Base-by-base conservation (phyloP, 2,797 vertebrate genomes). In the Falco columbarius region DNA sequence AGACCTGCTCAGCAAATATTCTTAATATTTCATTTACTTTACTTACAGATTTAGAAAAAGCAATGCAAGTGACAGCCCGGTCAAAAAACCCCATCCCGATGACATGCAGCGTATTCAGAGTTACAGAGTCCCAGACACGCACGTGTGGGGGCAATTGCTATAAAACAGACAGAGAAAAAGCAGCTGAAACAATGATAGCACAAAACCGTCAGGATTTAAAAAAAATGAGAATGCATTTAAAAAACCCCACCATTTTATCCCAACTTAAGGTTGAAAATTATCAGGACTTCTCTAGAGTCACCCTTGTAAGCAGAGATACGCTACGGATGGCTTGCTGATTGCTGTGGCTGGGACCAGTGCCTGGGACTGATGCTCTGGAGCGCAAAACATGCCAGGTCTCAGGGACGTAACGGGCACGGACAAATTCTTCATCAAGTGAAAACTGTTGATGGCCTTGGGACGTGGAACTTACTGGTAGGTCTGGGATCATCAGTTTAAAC, bases 91-190 rank as follows among this genome's bases (percentile, higher is more conserved):
- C 99, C 29, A 98, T 96, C 62, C 99, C 99, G 1, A 99, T 98
- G 96, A 99, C 98, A 18, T 99, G 99, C 49, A 99, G 98, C 0
- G 99, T 99, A 93, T 99, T 99, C 92, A 99, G 97, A 44, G 99
- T 99, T 67, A 99, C 99, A 0, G 99, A 99, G 95, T 99, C 99
- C 99, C 99, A 99, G 89, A 99, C 98, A 42, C 99, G 99, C 40
- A 99, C 99, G 0, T 99, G 99, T 46, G 99, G 99, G 67, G 98
- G 99, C 86, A 99, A 92, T 98, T 99, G 99, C 99, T 99, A 89
- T 80, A 76, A 80, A 88, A 95, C 6, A 90, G 61, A 91, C 4
- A 80, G 6, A 62, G 46, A 84, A 80, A 77, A 40, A 51, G 36
- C 7, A 32, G 6, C 4, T 91, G 13, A 86, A 90, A 42, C 38